Conservation (phyloP, 2,113 vertebrate genomes). For the Ictalurus punctatus region DNA sequence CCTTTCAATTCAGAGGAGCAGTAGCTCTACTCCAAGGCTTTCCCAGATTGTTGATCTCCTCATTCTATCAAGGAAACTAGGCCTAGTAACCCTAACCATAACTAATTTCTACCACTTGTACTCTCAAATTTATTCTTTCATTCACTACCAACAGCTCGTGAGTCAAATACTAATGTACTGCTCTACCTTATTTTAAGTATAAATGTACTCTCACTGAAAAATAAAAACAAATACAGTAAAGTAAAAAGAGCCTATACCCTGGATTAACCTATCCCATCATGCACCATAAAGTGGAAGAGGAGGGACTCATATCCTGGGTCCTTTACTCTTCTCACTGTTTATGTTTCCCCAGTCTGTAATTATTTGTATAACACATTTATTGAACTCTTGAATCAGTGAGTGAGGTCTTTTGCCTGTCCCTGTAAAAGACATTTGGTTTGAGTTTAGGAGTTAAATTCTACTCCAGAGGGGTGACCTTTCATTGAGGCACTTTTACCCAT, state of each 20-base stretch:
- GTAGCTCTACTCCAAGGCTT: not conserved
- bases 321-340: not conserved
- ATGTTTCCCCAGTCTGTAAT: not conserved
- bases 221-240: not conserved
- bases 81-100: not conserved
- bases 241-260: not conserved
- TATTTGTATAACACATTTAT: not conserved
- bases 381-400: not conserved
- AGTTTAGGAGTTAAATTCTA: not conserved
- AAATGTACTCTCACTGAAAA: not conserved
- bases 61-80: not conserved
- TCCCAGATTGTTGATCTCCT: not conserved
- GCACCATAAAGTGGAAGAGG: not conserved
- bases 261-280: not conserved
- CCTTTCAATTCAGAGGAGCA: not conserved
- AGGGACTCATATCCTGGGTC: not conserved
- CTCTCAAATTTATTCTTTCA: not conserved
- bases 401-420: not conserved
- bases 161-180: not conserved
- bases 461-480: not conserved
- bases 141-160: not conserved
- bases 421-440: not conserved
- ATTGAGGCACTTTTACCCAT: not conserved
- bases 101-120: not conserved
- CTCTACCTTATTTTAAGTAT: not conserved